These are phyloP conservation scores for Guaruba guarouba DNA, from an alignment of 2,113 vertebrate genomes.

Conservation along the genomic window DNA sequence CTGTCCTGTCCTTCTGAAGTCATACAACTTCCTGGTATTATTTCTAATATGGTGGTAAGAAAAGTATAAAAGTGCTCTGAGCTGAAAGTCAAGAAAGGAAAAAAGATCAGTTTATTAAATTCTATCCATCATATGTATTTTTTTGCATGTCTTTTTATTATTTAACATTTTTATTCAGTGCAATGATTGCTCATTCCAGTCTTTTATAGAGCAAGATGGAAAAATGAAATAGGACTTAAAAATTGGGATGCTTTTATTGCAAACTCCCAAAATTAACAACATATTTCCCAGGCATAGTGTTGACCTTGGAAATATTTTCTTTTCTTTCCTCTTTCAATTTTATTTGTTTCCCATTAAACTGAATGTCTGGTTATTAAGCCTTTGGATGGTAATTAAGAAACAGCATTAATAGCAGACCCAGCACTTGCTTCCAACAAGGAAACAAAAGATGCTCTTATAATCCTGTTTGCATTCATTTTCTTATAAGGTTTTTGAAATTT, in stretches of 20 bases:
- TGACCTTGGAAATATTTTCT: neutral
- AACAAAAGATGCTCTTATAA: neutral
- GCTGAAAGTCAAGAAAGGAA: neutral
- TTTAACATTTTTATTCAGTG: neutral
- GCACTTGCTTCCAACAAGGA: neutral
- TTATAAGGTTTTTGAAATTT: neutral
- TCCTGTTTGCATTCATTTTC: neutral
- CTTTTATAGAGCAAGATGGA: neutral
- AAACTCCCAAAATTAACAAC: neutral
- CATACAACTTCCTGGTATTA: neutral
- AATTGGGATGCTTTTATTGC: neutral
- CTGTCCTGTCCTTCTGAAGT: neutral
- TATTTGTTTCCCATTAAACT: neutral
- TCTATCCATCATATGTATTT: neutral
- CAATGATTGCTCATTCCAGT: neutral
- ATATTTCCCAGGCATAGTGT: neutral
- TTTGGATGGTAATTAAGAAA: neutral
- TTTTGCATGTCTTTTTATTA: neutral
- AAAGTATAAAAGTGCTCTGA: neutral
- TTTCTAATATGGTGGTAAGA: neutral
- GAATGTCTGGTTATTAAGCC: neutral
- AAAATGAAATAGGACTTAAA: neutral
- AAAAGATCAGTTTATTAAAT: neutral
- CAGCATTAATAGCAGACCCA: neutral
- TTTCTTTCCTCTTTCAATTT: neutral